Conservation (phyloP, 2,113 vertebrate species). For the Gallinago paraguaiae region DNA sequence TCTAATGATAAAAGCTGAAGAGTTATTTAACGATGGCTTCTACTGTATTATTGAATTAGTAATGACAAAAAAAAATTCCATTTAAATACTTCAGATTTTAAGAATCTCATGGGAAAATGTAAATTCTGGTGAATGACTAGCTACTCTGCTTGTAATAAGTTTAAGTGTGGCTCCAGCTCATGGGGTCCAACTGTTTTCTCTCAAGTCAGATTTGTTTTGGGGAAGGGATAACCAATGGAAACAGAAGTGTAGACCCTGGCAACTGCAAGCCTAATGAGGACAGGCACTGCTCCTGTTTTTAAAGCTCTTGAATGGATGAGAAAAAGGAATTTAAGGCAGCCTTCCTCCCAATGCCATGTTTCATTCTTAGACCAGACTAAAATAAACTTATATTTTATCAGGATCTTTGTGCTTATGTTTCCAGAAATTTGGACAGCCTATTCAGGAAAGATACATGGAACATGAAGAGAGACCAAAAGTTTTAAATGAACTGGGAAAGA, state of each 20-base stretch:
- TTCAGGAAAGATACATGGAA: conserved; percentile 88
- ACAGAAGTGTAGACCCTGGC: background rate
- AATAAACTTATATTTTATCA: background rate
- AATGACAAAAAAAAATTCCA: background rate
- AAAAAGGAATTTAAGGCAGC: background rate
- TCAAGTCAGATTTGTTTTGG: background rate
- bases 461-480: conserved; percentile 91
- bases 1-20: background rate
- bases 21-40: background rate
- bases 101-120: background rate
- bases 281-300: background rate
- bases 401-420: background rate
- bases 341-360: background rate
- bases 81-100: background rate
- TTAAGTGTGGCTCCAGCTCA: background rate
- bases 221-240: background rate
- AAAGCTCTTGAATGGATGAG: background rate
- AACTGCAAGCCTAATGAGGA: background rate
- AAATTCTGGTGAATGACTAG: background rate
- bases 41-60: background rate
- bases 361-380: background rate
- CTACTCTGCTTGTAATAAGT: background rate
- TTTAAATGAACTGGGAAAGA: conserved; percentile 91
- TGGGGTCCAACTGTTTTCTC: background rate
- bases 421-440: conserved; percentile 89